Evolutionary conservation across 2,797 vertebrate species (phyloP), one percentile per base, ranked within the genome.

Genomic region (Oophaga sylvatica): DNA sequence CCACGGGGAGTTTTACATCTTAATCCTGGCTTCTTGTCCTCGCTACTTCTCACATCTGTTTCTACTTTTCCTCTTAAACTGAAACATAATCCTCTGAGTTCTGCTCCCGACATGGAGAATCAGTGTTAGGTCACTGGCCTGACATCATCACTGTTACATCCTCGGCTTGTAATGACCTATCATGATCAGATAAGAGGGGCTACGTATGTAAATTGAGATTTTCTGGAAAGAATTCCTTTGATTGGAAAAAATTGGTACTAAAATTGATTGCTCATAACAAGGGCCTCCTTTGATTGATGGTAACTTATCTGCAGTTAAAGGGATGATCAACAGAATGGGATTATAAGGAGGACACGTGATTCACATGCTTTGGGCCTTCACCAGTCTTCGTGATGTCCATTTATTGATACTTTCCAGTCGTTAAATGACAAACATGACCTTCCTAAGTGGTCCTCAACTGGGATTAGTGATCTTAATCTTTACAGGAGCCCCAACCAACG

Each of bases 21-120:
- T 81, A 71, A 71, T 86, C 56, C 85, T 81, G 79, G 79, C 79
- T 81, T 60, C n/a, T 0, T 0, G 80, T 90, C 87, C 22, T 87
- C 90, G 89, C 88, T 92, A 87, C 81, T 71, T 85, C 68, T 90
- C 90, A 90, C 91, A 91, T 93, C 92, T 94, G 92, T 90, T 92
- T 91, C 81, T 6, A 7, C 31, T 93, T 92, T 89, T 35, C 87
- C 81, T 76, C 80, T 83, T 84, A 78, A 88, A 91, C 81, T 91
- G 83, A 81, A 90, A 67, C 75, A n/a, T 70, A 91, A 89, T 65
- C n/a, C 79, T 22, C 63, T 16, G 90, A 41, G 35, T 65, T 65
- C 20, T 81, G 59, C 79, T 81, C 79, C 59, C 12, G 60, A 81
- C 60, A 81, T 65, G 60, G 2, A 65, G 79, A 81, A 68, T 76